A percentile compares a stretch with the other conserved stretches of the same genome.
Conservation (phyloP, 2,113 vertebrate genomes). For the Zingel zingel region DNA sequence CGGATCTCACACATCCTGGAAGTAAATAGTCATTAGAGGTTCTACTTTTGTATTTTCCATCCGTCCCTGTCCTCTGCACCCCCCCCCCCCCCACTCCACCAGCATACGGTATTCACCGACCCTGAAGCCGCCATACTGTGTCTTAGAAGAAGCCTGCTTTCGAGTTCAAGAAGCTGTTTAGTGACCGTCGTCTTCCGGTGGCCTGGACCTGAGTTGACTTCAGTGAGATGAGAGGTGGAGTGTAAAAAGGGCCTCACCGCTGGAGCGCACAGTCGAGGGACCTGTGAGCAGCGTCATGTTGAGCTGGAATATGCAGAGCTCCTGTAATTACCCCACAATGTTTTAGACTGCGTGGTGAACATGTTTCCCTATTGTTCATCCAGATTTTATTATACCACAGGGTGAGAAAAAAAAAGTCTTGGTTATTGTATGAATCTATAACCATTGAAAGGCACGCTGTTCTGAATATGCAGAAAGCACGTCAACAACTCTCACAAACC, state of each 20-base stretch:
- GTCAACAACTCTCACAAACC: slow-evolving; percentile 80
- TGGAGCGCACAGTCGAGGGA: slow-evolving; percentile 42
- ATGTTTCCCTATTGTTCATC: slow-evolving; percentile 72
- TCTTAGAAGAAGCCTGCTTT: slow-evolving; percentile 32
- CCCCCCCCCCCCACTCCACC: background rate
- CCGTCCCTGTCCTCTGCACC: background rate
- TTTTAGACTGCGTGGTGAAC: slow-evolving; percentile 59
- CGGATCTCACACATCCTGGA: background rate
- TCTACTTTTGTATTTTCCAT: background rate
- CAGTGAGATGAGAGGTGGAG: slow-evolving; percentile 61
- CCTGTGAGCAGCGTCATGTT: slow-evolving; percentile 52
- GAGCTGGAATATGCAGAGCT: slow-evolving; percentile 56
- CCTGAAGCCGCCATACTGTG: slow-evolving; percentile 20
- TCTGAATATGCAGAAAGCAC: slow-evolving; percentile 76
- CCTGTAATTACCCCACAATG: slow-evolving; percentile 62
- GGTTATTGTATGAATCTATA: slow-evolving; percentile 72
- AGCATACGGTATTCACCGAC: background rate
- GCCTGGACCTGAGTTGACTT: slow-evolving; percentile 65
- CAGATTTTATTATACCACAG: slow-evolving; percentile 54
- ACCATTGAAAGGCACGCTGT: slow-evolving; percentile 68
- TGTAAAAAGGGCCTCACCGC: slow-evolving; percentile 42
- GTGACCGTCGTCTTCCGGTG: slow-evolving; percentile 21
- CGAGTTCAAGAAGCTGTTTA: slow-evolving; percentile 47
- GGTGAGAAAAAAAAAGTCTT: slow-evolving; percentile 21
- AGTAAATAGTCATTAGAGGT: slow-evolving; percentile 4